Base-by-base conservation (phyloP, 2,888 invertebrate species). In the Rhingia campestris region DNA sequence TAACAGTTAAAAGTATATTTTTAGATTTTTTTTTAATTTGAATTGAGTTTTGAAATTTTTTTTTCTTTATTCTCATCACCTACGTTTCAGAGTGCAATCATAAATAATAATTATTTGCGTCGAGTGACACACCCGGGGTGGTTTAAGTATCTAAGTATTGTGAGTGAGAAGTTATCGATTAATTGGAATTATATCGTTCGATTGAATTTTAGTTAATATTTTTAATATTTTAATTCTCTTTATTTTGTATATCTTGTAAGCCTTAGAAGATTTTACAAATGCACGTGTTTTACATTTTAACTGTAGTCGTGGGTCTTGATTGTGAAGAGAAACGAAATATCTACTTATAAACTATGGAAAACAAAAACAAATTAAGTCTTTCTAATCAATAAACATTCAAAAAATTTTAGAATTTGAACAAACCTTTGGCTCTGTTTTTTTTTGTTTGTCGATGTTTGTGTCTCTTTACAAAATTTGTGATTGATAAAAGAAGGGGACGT, bases 21-120 rank as follows among this genome's bases (percentile, higher is more conserved):
- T 22, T 22, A 22, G 69, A 64, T 49, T 54, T 59, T 41, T 63
- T 58, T 59, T 76, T 53, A 61, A 69, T 76, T 73, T 73, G 53
- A 77, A 54, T 82, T 77, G 54, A 56, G 56, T 82, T 73, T 77
- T 58, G 56, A 67, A 73, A 30, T 64, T 63, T n/a, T 54, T 73
- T 9, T 30, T 9, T 4, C 12, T 12, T 4, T 32, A 37, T 39
- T 56, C 69, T 82, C 49, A 61, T 67, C 82, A 56, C 67, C 82
- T 69, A 79, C 58, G 63, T 70, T n/a, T 82, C 79, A 79, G 49
- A 49, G 82, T 82, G 82, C 82, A 82, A 82, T 82, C 82, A 58
- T 77, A 76, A 66, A 63, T 81, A 72, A 41, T 66, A 39, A 45
- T 49, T 64, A 37, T 37, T 49, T n/a, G 37, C 33, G 45, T 59